phyloP scores from a whole-genome alignment of 2,113 vertebrate species.

The Oncorhynchus gorbuscha region DNA sequence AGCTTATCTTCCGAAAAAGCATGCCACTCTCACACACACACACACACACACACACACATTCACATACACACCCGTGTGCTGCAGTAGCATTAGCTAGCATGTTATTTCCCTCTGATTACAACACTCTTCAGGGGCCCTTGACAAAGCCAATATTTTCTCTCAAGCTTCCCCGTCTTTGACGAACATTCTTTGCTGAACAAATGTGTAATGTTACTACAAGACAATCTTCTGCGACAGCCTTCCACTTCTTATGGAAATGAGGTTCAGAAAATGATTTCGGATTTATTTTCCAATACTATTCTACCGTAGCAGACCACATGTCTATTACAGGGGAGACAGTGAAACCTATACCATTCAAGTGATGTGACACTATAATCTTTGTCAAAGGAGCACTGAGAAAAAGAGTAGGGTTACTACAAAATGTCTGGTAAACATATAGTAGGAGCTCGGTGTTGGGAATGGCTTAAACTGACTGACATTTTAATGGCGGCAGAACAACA shows the following conservation, averaged over 20 bases:
- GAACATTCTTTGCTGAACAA: constrained; percentile 51
- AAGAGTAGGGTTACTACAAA: constrained; percentile 17
- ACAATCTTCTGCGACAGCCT: constrained; percentile 47
- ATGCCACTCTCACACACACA: background rate
- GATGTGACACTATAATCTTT: constrained; percentile 28
- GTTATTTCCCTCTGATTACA: constrained; percentile 46
- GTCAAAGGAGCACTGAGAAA: constrained; percentile 8
- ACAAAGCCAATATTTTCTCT: constrained; percentile 54
- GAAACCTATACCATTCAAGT: background rate
- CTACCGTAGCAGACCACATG: constrained; percentile 12
- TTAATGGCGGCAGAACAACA: constrained; percentile 25
- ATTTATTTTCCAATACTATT: constrained; percentile 53
- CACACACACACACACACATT: background rate
- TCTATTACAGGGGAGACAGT: constrained; percentile 35
- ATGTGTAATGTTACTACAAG: constrained; percentile 51
- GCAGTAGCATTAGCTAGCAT: constrained; percentile 26
- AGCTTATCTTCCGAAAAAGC: constrained; percentile 2
- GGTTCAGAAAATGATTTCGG: constrained; percentile 36
- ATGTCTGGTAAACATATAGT: constrained; percentile 27
- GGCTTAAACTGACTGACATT: constrained; percentile 32
- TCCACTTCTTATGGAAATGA: constrained; percentile 61
- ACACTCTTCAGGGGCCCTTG: constrained; percentile 39
- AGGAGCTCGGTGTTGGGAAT: background rate
- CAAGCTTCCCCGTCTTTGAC: constrained; percentile 28
- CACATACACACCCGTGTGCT: background rate